These are phyloP conservation scores for Oxyura jamaicensis DNA, from an alignment of 2,113 vertebrate genomes.

Conservation along the genomic window DNA sequence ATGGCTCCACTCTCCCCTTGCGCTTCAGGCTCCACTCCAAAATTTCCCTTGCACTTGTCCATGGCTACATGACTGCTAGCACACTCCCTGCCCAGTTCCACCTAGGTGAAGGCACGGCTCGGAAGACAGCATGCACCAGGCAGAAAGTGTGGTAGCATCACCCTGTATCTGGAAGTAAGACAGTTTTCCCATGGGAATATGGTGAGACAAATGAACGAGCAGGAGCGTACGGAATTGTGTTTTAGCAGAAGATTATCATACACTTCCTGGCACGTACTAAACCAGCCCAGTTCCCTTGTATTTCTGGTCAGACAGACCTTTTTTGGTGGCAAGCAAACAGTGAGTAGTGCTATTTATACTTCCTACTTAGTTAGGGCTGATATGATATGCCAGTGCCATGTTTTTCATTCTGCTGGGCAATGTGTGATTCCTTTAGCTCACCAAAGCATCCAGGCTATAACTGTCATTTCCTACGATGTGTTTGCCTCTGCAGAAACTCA, in stretches of 20 bases:
- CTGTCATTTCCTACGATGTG: neutral
- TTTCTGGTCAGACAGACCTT: neutral
- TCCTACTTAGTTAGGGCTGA: neutral
- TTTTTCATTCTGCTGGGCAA: neutral
- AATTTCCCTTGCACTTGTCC: neutral
- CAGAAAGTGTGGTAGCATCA: neutral
- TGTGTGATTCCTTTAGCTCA: neutral
- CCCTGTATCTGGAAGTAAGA: neutral
- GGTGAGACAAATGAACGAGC: neutral
- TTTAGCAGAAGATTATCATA: neutral
- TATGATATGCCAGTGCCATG: neutral
- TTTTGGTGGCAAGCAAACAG: neutral
- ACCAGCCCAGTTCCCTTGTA: neutral
- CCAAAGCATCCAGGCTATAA: neutral
- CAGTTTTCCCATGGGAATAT: neutral
- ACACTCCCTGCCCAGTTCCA: neutral
- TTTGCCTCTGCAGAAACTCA: constrained; percentile 78
- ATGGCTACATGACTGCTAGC: neutral
- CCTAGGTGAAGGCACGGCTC: neutral
- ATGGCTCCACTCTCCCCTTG: neutral
- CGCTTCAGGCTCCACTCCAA: neutral
- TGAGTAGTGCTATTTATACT: neutral
- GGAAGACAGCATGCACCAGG: accelerated
- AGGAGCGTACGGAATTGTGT: neutral
- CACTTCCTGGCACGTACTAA: neutral